phyloP scores from a whole-genome alignment of 2,888 invertebrate species.

The Heliothis peltigera region DNA sequence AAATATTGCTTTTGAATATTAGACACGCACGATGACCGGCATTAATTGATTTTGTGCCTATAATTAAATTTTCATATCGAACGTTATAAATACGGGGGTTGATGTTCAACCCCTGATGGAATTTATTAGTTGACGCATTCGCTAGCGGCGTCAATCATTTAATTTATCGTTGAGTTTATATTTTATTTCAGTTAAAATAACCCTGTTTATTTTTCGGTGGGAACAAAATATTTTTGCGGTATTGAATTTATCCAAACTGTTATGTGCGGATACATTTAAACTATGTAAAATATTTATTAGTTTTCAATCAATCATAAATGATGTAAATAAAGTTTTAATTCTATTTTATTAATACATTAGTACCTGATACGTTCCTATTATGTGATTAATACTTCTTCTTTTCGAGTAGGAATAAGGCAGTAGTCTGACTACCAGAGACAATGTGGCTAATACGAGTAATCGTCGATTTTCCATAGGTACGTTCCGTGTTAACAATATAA shows the following conservation, averaged over 20 bases:
- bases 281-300: not conserved
- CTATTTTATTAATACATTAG: too few species aligned
- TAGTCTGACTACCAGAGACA: too few species aligned
- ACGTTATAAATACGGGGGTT: conserved; percentile 9
- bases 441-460: too few species aligned
- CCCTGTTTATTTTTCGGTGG: not conserved
- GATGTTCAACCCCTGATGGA: conserved; percentile 17
- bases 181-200: not conserved
- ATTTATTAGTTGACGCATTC: conserved; percentile 14
- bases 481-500: too few species aligned
- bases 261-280: not conserved
- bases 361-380: too few species aligned
- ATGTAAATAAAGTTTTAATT: not conserved
- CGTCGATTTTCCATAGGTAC: too few species aligned
- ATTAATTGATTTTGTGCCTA: conserved; percentile 19
- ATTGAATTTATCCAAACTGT: not conserved
- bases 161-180: not conserved
- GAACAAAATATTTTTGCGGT: not conserved
- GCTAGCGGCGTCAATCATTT: conserved; percentile 9
- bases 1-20: not conserved
- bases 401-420: too few species aligned
- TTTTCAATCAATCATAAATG: too few species aligned
- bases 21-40: not conserved
- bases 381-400: too few species aligned
- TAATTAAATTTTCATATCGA: conserved; percentile 29